Base-by-base conservation (phyloP, 2,888 invertebrate genomes). In the Pedicia rivosa region DNA sequence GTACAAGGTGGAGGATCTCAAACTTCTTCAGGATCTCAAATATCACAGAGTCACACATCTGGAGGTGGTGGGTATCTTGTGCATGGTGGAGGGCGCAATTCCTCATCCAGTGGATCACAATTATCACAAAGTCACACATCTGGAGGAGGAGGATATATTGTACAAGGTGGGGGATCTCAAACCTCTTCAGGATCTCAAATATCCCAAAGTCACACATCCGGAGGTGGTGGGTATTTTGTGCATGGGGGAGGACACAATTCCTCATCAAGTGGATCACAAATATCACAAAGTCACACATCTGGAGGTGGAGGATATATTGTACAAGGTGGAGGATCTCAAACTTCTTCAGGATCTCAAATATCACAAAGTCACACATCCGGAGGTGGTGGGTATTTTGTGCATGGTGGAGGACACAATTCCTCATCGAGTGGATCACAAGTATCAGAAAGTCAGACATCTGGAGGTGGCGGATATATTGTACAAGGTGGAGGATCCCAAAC, bases 101-200 rank as follows among this genome's bases (percentile, higher is more conserved):
- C 14, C 7, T 16, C 30, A 5, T 14, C 16, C 10, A 16, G n/a
- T 9, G 6, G 7, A 9, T 16, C 30, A 9, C 30, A 30, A 16
- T 4, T 16, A 30, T 16, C 16, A 5, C 17, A 30, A 30, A 30
- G 16, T 15, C 5, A 8, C 7, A 14, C 15, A 17, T 5, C 14
- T n/a, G 17, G 30, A 9, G 4, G 9, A 17, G 16, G 30, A 9
- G 30, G 32, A 12, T 32, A 20, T 32, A 13, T 32, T 13, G 13
- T 32, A n/a, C n/a, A n/a, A n/a, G n/a, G 30, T 16, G 30, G 30
- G 4, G 32, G 32, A 9, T 28, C 28, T 6, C 30, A 30, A 16
- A 30, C 30, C n/a, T 14, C 16, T 10, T 14, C n/a, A 16, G 6
- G 7, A 9, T 16, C 30, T 16, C 30, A 30, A 16, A 17, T 16